Conservation (phyloP, 2,797 vertebrate genomes). For the Argentina silus region DNA sequence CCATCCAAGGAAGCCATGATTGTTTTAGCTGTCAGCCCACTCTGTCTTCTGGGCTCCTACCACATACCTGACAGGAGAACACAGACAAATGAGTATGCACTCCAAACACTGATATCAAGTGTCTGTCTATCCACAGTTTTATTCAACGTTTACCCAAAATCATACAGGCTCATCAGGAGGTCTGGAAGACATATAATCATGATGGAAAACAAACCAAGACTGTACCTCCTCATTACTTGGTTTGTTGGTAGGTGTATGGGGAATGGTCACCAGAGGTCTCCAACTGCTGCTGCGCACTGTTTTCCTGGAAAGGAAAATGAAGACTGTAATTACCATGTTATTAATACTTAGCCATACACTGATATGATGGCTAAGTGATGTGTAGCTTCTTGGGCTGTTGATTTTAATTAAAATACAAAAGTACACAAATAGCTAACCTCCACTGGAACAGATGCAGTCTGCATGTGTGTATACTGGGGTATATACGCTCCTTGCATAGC, state of each 20-base stretch:
- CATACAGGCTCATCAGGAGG: neutral
- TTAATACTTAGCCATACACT: too few species aligned
- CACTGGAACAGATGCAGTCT: slow-evolving; percentile 86
- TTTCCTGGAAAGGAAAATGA: slow-evolving; percentile 82
- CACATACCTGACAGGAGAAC: slow-evolving; percentile 73
- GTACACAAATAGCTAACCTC: slow-evolving; percentile 79
- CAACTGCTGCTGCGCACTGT: slow-evolving; percentile 89
- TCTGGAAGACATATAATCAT: too few species aligned
- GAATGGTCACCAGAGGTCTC: slow-evolving; percentile 94
- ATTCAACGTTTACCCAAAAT: neutral
- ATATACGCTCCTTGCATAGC: slow-evolving; percentile 96
- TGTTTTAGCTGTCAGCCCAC: slow-evolving; percentile 88
- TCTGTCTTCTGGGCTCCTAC: slow-evolving; percentile 77
- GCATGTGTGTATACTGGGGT: slow-evolving; percentile 93
- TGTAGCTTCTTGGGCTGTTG: too few species aligned
- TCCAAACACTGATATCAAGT: neutral
- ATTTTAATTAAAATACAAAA: too few species aligned
- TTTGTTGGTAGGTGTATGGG: slow-evolving; percentile 95
- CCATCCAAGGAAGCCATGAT: slow-evolving; percentile 91
- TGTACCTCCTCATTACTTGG: slow-evolving; percentile 92
- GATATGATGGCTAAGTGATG: too few species aligned
- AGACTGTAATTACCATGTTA: neutral
- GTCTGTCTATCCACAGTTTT: neutral
- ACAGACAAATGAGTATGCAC: neutral
- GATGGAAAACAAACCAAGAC: slow-evolving; percentile 7